Evolutionary conservation across 2,888 invertebrate genomes (phyloP).

Genomic region (Ophion ellenae): DNA sequence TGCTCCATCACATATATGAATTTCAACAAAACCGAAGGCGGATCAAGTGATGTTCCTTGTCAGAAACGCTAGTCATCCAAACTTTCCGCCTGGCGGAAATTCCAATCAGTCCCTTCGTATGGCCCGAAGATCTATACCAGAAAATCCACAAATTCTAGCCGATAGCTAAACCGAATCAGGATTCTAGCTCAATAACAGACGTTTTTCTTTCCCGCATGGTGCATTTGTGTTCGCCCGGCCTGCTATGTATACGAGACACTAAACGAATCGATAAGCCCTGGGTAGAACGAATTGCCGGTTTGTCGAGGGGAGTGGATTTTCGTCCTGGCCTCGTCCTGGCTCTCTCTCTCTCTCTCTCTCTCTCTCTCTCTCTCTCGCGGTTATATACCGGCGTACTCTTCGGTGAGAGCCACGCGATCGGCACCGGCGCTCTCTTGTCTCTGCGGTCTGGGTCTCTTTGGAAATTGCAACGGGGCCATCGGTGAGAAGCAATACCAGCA

Average conservation of each 20-base stretch:
- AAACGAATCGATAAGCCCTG: constrained; percentile 51
- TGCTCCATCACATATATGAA: too few relatives aligned
- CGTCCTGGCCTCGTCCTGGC: constrained; percentile 8
- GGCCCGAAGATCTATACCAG: background rate
- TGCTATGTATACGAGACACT: constrained; percentile 23
- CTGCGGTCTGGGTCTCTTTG: constrained; percentile 25
- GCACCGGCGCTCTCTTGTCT: constrained; percentile 48
- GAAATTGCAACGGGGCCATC: constrained; percentile 53
- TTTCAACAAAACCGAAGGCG: too few relatives aligned
- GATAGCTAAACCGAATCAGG: background rate
- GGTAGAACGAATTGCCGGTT: constrained; percentile 54
- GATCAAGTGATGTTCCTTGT: too few relatives aligned
- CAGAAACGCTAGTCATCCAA: background rate
- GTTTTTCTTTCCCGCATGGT: background rate
- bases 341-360: background rate
- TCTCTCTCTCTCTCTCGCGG: background rate
- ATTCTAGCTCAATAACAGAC: background rate
- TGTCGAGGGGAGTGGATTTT: constrained; percentile 53
- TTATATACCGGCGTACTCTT: constrained; percentile 18
- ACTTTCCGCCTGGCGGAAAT: background rate
- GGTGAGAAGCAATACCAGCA: constrained; percentile 45
- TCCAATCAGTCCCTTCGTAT: background rate
- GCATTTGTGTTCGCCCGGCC: constrained; percentile 11
- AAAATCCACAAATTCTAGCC: background rate
- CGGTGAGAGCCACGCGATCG: constrained; percentile 44